Conservation (phyloP, 2,113 vertebrate species). For the Platichthys stellatus region DNA sequence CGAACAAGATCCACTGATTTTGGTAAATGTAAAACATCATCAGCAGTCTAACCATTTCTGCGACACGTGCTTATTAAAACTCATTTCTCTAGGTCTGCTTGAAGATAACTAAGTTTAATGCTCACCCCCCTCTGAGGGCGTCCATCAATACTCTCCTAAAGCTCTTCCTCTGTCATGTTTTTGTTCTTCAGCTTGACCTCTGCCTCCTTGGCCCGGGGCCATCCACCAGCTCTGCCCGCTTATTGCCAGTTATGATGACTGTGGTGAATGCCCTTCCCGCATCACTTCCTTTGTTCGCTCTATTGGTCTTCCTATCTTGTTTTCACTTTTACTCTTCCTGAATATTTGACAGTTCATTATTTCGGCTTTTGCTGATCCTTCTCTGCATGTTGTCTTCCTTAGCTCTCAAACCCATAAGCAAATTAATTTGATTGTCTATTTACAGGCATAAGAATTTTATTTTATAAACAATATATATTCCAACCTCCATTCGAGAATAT, state of each 20-base stretch:
- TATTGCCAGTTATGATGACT: slow-evolving; percentile 11
- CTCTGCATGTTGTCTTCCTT: not conserved
- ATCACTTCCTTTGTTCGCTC: slow-evolving; percentile 37
- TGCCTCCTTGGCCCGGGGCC: slow-evolving; percentile 26
- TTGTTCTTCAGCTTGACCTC: slow-evolving; percentile 48
- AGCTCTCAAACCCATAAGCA: not conserved
- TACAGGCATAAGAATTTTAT: no score
- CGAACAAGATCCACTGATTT: no score
- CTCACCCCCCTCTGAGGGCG: slow-evolving; percentile 18
- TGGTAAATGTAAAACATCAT: no score
- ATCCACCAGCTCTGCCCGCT: slow-evolving; percentile 6
- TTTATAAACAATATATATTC: no score
- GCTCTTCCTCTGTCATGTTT: slow-evolving; percentile 58
- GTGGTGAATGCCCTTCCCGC: not conserved
- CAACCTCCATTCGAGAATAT: no score
- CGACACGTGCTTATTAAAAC: no score
- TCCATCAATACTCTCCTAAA: slow-evolving; percentile 59
- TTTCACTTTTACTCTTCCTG: slow-evolving; percentile 28
- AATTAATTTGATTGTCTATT: no score
- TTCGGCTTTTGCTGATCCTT: not conserved
- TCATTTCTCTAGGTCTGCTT: not conserved
- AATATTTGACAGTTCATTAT: slow-evolving; percentile 6
- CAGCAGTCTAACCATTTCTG: no score
- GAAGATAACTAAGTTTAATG: not conserved
- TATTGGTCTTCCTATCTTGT: slow-evolving; percentile 21